phyloP scores from a whole-genome alignment of 2,888 invertebrate species.

The Listrodromus nycthemerus region DNA sequence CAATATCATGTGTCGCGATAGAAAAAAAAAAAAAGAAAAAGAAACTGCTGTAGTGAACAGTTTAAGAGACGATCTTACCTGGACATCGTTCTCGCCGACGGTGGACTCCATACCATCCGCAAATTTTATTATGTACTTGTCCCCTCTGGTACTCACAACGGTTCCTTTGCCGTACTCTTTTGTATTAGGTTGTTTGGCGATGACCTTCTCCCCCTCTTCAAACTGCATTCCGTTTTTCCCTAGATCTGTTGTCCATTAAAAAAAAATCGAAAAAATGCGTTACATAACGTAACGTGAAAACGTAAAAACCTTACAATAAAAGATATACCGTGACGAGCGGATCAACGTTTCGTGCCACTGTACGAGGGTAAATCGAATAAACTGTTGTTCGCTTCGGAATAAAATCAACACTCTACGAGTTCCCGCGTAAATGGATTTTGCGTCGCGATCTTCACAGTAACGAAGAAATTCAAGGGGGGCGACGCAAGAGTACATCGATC shows the following conservation, averaged over 20 bases:
- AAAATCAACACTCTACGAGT: conserved; percentile 31
- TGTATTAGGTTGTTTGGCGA: conserved; percentile 77
- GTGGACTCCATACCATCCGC: conserved; percentile 76
- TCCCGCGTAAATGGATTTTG: conserved; percentile 62
- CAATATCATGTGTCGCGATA: too few species aligned
- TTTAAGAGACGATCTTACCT: conserved; percentile 69
- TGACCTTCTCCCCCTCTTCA: conserved; percentile 78
- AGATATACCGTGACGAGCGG: too few species aligned
- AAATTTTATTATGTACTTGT: conserved; percentile 77
- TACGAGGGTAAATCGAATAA: conserved; percentile 13
- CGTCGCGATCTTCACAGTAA: not conserved
- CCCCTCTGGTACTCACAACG: conserved; percentile 73
- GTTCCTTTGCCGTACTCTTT: conserved; percentile 75
- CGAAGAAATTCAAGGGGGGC: conserved; percentile 31
- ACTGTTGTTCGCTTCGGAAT: not conserved
- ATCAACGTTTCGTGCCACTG: not conserved
- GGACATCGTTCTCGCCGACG: conserved; percentile 74
- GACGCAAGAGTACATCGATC: conserved; percentile 5
- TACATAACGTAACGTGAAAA: conserved; percentile 22
- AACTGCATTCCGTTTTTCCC: conserved; percentile 72
- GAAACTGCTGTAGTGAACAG: not conserved
- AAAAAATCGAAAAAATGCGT: not conserved
- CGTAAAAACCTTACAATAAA: not conserved
- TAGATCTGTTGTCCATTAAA: conserved; percentile 25
- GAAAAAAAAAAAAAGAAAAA: not conserved